Evolutionary conservation across 2,113 vertebrate genomes (phyloP).

Genomic region (Sisor rabdophorus): DNA sequence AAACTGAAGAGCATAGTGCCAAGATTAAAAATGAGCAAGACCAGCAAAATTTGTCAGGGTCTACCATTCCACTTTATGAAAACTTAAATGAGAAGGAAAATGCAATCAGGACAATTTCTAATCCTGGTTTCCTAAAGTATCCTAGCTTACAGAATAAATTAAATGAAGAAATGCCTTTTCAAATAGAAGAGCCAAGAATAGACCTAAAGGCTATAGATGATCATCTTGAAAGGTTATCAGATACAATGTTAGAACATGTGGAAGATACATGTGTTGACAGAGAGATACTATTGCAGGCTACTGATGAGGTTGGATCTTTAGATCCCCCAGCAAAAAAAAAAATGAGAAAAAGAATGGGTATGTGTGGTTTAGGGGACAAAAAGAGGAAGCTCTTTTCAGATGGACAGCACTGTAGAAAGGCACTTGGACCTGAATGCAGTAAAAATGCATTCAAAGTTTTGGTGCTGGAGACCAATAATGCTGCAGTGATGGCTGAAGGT

Average conservation of each 20-base stretch:
- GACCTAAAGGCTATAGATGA: constrained; percentile 1
- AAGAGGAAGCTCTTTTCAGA: constrained; percentile 33
- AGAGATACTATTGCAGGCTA: background rate
- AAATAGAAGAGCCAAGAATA: background rate
- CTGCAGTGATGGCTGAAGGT: background rate
- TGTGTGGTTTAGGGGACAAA: constrained; percentile 57
- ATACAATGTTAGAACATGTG: background rate
- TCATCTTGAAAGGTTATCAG: background rate
- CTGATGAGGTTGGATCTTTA: background rate
- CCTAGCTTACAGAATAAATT: background rate
- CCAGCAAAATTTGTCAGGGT: background rate
- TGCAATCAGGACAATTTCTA: background rate
- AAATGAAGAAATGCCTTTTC: background rate
- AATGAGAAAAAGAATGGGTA: constrained; percentile 63
- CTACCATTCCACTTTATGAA: background rate
- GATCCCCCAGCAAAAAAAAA: constrained; percentile 47
- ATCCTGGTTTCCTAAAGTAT: background rate
- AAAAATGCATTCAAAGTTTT: background rate
- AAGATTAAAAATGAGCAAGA: background rate
- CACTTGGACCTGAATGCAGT: background rate
- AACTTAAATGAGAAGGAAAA: background rate
- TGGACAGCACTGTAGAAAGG: constrained; percentile 4
- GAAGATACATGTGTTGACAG: background rate
- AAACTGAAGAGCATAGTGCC: background rate
- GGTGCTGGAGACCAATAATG: background rate